Percentiles rank a stretch among this genome's conserved stretches.
Evolutionary conservation across 2,113 vertebrate species (phyloP).

Genomic region (Penelope pileata): DNA sequence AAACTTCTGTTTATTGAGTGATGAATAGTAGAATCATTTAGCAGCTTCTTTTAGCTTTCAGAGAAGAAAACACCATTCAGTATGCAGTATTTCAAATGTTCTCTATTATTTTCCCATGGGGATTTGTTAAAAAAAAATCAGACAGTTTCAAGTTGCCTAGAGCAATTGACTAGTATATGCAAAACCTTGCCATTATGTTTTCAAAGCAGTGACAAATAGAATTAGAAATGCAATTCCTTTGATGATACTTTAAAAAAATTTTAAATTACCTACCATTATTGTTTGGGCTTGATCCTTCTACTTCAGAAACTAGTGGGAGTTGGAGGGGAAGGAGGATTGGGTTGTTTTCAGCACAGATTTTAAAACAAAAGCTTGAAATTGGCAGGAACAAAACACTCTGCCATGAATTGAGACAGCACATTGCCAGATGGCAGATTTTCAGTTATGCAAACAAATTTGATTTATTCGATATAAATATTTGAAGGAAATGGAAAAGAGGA

Average conservation of each 20-base stretch:
- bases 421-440: slow-evolving; percentile 64
- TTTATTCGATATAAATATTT: slow-evolving; percentile 60
- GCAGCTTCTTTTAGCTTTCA: background rate
- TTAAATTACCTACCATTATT: slow-evolving; percentile 23
- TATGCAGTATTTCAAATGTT: slow-evolving; percentile 11
- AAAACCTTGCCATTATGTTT: slow-evolving; percentile 57
- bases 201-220: slow-evolving; percentile 53
- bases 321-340: slow-evolving; percentile 45
- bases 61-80: background rate
- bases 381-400: slow-evolving; percentile 31
- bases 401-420: slow-evolving; percentile 18
- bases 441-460: slow-evolving; percentile 54
- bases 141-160: slow-evolving; percentile 38
- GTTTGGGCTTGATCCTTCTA: slow-evolving; percentile 44
- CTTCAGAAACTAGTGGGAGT: slow-evolving; percentile 40
- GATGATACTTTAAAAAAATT: slow-evolving; percentile 46
- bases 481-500: background rate
- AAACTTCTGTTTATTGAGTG: slow-evolving; percentile 12
- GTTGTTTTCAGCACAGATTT: slow-evolving; percentile 59
- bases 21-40: slow-evolving; percentile 43
- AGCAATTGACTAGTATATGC: slow-evolving; percentile 46
- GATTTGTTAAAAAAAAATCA: background rate
- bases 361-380: slow-evolving; percentile 62
- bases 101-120: slow-evolving; percentile 27
- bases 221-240: slow-evolving; percentile 43